phyloP scores from a whole-genome alignment of 35 echinoderm and acorn worm species.

The Apostichopus japonicus region DNA sequence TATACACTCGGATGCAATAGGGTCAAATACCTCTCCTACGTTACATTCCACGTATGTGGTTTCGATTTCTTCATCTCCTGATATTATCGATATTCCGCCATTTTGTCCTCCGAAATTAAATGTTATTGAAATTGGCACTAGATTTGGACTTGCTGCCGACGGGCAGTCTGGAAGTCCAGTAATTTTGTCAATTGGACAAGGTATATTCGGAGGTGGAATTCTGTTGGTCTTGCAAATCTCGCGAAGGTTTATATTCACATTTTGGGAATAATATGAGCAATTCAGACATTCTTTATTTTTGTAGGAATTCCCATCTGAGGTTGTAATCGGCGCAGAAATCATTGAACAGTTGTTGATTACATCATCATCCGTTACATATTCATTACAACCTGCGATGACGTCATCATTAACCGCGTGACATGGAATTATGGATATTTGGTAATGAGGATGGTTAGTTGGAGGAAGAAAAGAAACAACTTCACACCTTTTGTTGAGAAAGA shows the following conservation, averaged over 20 bases:
- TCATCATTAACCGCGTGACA: neutral
- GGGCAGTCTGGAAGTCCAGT: neutral
- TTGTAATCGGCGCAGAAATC: conserved; percentile 4
- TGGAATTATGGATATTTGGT: neutral
- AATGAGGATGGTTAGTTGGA: neutral
- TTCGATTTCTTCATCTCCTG: neutral
- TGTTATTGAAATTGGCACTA: conserved; percentile 31
- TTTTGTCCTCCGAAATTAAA: conserved; percentile 31
- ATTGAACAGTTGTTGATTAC: conserved; percentile 2
- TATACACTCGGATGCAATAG: conserved; percentile 14
- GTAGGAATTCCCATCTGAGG: neutral
- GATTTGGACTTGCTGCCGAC: neutral
- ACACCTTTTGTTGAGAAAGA: neutral
- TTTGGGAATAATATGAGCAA: neutral
- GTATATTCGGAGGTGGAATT: neutral
- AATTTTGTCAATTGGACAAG: neutral
- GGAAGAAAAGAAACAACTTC: neutral
- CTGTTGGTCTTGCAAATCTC: neutral
- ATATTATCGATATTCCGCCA: conserved; percentile 10
- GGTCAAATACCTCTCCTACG: conserved; percentile 28
- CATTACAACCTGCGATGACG: conserved; percentile 2
- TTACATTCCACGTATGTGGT: conserved; percentile 20
- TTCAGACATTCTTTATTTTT: conserved; percentile 5
- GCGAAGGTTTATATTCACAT: neutral
- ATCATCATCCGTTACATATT: neutral